phyloP scores from a whole-genome alignment of 1,140 invertebrate species.

The Atta cephalotes region DNA sequence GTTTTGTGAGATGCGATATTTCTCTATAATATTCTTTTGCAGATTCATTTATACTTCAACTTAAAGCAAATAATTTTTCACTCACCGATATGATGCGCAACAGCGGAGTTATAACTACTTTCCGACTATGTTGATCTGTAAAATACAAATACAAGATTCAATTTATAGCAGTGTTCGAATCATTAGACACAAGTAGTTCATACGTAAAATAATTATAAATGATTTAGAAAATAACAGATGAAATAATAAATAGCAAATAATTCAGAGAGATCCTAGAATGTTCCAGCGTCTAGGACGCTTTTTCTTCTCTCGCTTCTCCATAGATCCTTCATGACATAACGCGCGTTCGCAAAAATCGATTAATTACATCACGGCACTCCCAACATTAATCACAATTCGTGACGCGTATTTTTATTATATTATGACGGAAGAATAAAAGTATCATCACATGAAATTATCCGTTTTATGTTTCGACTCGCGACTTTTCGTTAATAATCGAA shows the following conservation, averaged over 20 bases:
- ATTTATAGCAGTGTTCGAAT: no score
- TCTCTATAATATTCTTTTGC: background rate
- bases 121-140: no score
- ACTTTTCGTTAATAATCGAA: background rate
- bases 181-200: background rate
- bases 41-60: background rate
- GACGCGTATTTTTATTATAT: background rate
- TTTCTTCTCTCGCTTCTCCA: background rate
- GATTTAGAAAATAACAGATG: background rate
- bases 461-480: background rate
- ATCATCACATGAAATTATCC: background rate
- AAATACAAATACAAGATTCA: no score
- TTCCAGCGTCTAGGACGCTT: background rate
- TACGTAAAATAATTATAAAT: background rate
- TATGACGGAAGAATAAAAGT: background rate
- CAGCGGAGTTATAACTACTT: no score
- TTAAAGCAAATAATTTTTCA: background rate
- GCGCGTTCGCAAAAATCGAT: background rate
- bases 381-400: background rate
- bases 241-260: conserved; percentile 12
- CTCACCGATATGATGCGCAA: background rate
- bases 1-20: background rate
- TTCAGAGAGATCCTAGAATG: background rate
- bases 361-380: background rate
- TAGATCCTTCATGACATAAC: background rate